Evolutionary conservation across 2,113 vertebrate species (phyloP), one percentile per base, ranked within the genome.

Genomic region (Rhea americana): DNA sequence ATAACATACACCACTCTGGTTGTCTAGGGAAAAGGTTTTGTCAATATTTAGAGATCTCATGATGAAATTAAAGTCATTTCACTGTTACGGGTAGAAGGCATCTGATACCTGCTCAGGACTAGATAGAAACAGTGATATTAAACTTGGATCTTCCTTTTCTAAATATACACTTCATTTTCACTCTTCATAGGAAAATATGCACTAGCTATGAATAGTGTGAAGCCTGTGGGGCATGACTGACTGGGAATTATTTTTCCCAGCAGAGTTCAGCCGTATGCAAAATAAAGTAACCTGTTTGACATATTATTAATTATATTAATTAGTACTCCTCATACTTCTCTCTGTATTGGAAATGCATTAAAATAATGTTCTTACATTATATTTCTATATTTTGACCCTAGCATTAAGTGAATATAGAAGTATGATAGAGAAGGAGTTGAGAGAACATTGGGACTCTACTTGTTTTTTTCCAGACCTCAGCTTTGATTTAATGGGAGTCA

Each of bases 221-320:
- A 1, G 2, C 13, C 37, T 78, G 6, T 3, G 11, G 62, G 55
- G 9, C 25, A 32, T 8, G 28, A 7, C 5, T 55, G n/a, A n/a
- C 37, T 32, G 1, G 0, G 2, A 4, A 6, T 12, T 32, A n/a
- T 67, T 65, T 24, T 2, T 2, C 21, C 18, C 8, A 8, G 3
- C 43, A 20, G 10, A 37, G 7, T 66, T 84, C 41, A 81, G 26
- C 61, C 61, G 39, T 25, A 39, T 43, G 43, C 13, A 55, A 81
- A 92, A 24, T 5, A 32, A 35, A 30, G 9, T 3, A 4, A 43
- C 15, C 12, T 65, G 4, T 47, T 72, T 72, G 63, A 61, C 5
- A 30, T 3, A 39, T 4, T 63, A 3, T 12, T 70, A 21, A 32
- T 90, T 70, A 62, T 35, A 35, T 35, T 35, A 35, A 35, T 53